Conservation (phyloP, 2,797 vertebrate genomes). For the Pseudochirops corinnae region DNA sequence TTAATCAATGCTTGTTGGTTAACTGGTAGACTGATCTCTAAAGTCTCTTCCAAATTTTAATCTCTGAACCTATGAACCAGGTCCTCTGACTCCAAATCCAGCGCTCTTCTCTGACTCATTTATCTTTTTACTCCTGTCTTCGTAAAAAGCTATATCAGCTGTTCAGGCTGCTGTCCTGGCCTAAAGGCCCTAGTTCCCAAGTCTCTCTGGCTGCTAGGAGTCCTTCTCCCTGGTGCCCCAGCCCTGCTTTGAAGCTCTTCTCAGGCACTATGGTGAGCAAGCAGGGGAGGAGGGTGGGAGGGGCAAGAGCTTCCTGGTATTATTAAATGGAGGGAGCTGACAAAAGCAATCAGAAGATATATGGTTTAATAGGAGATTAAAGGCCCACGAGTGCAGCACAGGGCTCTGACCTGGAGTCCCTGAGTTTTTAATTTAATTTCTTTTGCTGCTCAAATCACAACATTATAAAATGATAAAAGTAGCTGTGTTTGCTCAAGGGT, state of each 20-base stretch:
- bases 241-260: not conserved
- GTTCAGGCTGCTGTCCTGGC: not conserved
- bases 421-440: constrained; percentile 74
- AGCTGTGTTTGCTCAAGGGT: constrained; percentile 70
- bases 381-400: constrained; percentile 66
- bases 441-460: constrained; percentile 73
- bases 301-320: constrained; percentile 28
- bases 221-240: not conserved
- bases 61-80: not conserved
- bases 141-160: not conserved
- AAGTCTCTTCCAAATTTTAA: not conserved
- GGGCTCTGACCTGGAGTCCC: constrained; percentile 73
- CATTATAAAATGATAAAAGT: constrained; percentile 70
- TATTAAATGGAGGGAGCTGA: constrained; percentile 81
- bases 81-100: not conserved
- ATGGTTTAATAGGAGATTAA: constrained; percentile 81
- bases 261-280: not conserved
- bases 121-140: not conserved
- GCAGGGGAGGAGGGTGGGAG: not conserved
- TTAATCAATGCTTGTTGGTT: not conserved
- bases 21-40: not conserved
- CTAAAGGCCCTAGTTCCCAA: not conserved
- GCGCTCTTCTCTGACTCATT: not conserved
- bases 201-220: not conserved
- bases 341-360: constrained; percentile 81